These are phyloP conservation scores for Subacronicta megacephala DNA, from an alignment of 2,888 invertebrate species.

Conservation along the genomic window DNA sequence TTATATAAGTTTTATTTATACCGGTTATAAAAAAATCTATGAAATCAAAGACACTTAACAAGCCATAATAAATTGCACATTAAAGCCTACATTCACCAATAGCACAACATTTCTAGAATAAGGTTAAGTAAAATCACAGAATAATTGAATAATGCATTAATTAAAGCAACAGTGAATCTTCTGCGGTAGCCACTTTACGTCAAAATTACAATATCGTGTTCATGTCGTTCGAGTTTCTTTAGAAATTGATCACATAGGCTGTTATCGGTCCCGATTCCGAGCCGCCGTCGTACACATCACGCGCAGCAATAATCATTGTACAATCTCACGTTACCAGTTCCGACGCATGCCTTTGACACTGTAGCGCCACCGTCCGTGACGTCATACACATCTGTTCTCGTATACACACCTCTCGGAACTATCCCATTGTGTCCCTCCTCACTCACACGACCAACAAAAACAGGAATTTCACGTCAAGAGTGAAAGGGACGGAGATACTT, in stretches of 20 bases:
- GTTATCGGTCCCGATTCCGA: constrained; percentile 16
- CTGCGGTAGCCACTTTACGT: too few species aligned
- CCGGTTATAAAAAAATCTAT: too few species aligned
- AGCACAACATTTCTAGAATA: too few species aligned
- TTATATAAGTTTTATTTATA: too few species aligned
- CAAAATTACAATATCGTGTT: neutral
- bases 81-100: too few species aligned
- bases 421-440: constrained; percentile 45
- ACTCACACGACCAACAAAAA: constrained; percentile 37
- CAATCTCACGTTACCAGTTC: constrained; percentile 30
- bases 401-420: constrained; percentile 32
- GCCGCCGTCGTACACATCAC: constrained; percentile 11
- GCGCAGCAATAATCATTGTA: constrained; percentile 29
- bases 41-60: too few species aligned
- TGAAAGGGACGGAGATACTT: constrained; percentile 56
- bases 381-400: constrained; percentile 52
- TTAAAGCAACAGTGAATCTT: too few species aligned
- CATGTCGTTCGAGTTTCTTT: constrained; percentile 13
- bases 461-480: constrained; percentile 29
- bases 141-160: too few species aligned
- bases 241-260: constrained; percentile 12
- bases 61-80: too few species aligned
- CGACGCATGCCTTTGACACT: constrained; percentile 42
- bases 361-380: constrained; percentile 38
- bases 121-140: too few species aligned